Percentiles rank a stretch among this genome's conserved stretches.
Conservation (phyloP, 2,888 invertebrate species). For the Drosophila picticornis region DNA sequence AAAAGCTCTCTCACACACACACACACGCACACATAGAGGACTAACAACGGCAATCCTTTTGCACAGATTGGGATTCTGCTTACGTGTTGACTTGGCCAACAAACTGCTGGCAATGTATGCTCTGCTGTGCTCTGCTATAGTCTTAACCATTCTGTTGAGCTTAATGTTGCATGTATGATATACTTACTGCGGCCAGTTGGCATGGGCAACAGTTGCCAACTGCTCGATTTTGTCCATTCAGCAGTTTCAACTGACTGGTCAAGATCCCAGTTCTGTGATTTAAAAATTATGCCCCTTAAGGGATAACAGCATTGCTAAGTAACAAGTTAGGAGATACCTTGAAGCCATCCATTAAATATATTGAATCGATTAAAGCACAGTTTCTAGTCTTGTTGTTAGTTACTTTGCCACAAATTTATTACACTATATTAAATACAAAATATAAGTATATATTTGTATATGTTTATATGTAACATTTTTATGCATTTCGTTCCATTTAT, state of each 20-base stretch:
- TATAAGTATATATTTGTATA: neutral
- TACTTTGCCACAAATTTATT: neutral
- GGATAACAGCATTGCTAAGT: neutral
- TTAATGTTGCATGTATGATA: conserved; percentile 65
- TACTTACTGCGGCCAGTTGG: conserved; percentile 41
- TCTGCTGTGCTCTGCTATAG: conserved; percentile 1
- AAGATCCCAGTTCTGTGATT: conserved; percentile 15
- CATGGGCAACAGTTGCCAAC: conserved; percentile 42
- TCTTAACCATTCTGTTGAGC: conserved; percentile 26
- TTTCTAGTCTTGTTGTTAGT: neutral
- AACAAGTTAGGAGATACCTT: neutral
- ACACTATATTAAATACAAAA: neutral
- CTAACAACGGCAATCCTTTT: conserved; percentile 49
- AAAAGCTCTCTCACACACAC: conserved; percentile 13
- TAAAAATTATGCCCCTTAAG: conserved; percentile 27
- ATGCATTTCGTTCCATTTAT: neutral
- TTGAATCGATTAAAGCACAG: neutral
- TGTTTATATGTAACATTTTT: neutral
- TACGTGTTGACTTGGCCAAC: conserved; percentile 60
- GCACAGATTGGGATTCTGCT: conserved; percentile 57
- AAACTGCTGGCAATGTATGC: conserved; percentile 22
- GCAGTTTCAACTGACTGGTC: conserved; percentile 21
- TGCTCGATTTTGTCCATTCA: conserved; percentile 37
- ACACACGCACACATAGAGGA: conserved; percentile 4
- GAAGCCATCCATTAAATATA: neutral